A percentile compares a stretch with the other conserved stretches of the same genome.
Evolutionary conservation across 2,113 vertebrate species (phyloP).

Genomic region (Phalacrocorax brasilianus): DNA sequence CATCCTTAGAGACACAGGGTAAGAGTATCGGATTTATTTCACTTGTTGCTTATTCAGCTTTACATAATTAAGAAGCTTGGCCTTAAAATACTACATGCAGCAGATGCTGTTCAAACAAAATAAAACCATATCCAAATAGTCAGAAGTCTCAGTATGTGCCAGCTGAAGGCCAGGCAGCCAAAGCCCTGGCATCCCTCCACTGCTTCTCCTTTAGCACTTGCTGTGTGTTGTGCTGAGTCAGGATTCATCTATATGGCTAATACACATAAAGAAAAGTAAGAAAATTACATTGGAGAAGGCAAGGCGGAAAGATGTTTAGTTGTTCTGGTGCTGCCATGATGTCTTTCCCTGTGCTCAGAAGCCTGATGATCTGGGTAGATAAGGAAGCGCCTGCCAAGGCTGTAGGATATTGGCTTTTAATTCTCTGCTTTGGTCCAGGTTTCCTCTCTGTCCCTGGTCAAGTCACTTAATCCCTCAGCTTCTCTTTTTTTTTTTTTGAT

Average conservation of each 20-base stretch:
- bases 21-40: neutral
- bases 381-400: neutral
- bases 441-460: neutral
- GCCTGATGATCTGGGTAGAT: neutral
- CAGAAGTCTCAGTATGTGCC: neutral
- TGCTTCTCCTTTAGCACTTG: accelerated
- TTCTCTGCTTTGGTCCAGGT: neutral
- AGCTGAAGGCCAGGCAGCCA: neutral
- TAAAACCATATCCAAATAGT: neutral
- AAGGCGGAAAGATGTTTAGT: neutral
- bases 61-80: neutral
- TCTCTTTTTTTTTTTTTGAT: neutral
- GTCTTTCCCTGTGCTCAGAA: neutral
- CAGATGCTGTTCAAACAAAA: neutral
- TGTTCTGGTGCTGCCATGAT: neutral
- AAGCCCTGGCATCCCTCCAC: neutral
- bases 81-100: neutral
- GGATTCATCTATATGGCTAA: neutral
- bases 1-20: neutral
- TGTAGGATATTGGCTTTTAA: neutral
- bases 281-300: neutral
- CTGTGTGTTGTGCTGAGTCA: neutral
- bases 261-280: neutral
- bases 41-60: neutral
- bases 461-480: neutral